Base-by-base conservation (phyloP, 2,888 invertebrate genomes). In the Spisula subtruncata region DNA sequence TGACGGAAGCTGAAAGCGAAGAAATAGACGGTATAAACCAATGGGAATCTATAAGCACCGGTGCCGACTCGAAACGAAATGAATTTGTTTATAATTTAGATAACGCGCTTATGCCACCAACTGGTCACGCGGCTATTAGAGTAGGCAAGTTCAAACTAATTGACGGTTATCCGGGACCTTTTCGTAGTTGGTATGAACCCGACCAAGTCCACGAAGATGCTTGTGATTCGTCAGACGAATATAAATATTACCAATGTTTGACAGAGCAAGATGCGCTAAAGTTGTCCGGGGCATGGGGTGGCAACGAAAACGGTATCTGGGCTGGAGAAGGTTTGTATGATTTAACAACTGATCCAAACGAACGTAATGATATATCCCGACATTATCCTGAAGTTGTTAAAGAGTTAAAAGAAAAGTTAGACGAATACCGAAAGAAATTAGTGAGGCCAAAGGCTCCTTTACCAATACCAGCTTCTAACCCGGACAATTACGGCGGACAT, bases 61-160 rank as follows among this genome's bases (percentile, higher is more conserved):
- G 87, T 14, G 48, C 18, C 1, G 60, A 85, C 0, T 94, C 93
- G 4, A 83, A 87, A 1, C 85, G 94, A 46, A 88, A 81, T 14
- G 94, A 94, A 81, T 90, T 95, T 60, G 87, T 95, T 12, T 95
- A 95, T 81, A 94, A 95, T 85, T 80, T 95, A 8, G 94, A 94
- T 82, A 89, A 91, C 41, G 66, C 83, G 10, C 10, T 71, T 1
- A 32, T 71, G n/a, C n/a, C 83, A 18, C 35, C 46, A 20, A 29
- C 71, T 75, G 90, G 90, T 12, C 90, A 90, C 29, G 90, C 90
- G 0, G 90, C 90, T 6, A 90, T 90, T 41, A 66, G 90, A 29
- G 90, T 87, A 46, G 97, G 97, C 4, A 96, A 97, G 87, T 97
- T 95, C 93, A 97, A 97, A 93, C 93, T 97, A 81, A 96, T 97